Evolutionary conservation across 1,140 invertebrate species (phyloP).

Genomic region (Yoshiicerus persimilis): DNA sequence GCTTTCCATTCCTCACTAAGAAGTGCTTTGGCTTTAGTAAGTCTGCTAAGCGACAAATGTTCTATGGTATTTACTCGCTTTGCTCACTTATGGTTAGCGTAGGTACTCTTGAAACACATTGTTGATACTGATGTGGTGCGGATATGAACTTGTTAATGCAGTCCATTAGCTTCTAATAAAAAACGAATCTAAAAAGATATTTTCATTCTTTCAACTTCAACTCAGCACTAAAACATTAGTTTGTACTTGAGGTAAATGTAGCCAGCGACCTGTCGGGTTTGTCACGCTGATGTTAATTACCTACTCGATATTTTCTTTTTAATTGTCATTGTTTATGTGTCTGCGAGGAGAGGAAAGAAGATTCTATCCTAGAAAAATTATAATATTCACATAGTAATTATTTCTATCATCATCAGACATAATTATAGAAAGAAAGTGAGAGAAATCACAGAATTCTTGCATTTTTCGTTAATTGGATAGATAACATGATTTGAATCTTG

Average conservation of each 20-base stretch:
- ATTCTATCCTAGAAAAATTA: not conserved
- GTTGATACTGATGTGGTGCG: not conserved
- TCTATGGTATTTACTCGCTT: not conserved
- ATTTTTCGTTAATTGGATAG: not conserved
- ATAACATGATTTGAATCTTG: not conserved
- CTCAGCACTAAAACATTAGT: not conserved
- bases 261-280: not conserved
- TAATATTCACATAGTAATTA: not conserved
- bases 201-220: not conserved
- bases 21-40: not conserved
- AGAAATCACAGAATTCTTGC: constrained; percentile 6
- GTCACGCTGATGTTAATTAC: no score
- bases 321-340: not conserved
- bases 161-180: not conserved
- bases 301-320: not conserved
- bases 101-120: not conserved
- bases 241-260: not conserved
- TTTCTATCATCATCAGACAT: not conserved
- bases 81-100: no score
- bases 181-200: not conserved
- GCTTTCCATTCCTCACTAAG: not conserved
- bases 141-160: constrained; percentile 1
- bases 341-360: not conserved
- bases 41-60: not conserved
- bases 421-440: not conserved